A percentile compares a stretch with the other conserved stretches of the same genome.
phyloP scores from a whole-genome alignment of 2,797 vertebrate genomes.

The Falco columbarius region DNA sequence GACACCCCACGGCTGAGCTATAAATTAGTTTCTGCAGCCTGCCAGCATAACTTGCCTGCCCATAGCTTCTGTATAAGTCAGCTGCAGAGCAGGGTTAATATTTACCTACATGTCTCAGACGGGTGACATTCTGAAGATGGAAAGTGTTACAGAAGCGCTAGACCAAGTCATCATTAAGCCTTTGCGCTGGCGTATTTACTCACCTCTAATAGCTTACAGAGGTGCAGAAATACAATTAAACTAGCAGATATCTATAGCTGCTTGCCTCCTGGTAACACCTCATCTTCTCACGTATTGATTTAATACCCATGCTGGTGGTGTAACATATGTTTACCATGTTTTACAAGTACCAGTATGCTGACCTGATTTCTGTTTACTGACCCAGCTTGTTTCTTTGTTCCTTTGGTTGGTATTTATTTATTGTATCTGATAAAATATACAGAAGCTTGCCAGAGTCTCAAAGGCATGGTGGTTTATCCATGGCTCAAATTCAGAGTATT shows the following conservation, averaged over 20 bases:
- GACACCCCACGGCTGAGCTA: not conserved
- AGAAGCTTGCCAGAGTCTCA: not conserved
- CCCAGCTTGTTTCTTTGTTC: not conserved
- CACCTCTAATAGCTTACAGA: not conserved
- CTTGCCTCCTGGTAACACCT: not conserved
- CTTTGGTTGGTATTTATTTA: not conserved
- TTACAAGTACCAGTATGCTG: not conserved
- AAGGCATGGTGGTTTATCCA: not conserved
- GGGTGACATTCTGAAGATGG: not conserved
- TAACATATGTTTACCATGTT: not conserved
- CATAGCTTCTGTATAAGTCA: not conserved
- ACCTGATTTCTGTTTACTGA: not conserved
- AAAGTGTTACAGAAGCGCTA: not conserved
- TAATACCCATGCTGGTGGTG: not conserved
- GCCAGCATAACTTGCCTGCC: not conserved
- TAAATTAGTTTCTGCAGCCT: not conserved
- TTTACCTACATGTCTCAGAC: not conserved
- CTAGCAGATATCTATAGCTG: not conserved
- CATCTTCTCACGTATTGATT: not conserved
- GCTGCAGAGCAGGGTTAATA: not conserved
- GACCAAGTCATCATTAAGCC: conserved; percentile 12
- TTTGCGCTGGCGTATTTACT: not conserved
- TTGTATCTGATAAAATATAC: not conserved
- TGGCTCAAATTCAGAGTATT: not conserved
- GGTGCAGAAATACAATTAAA: conserved; percentile 31